Evolutionary conservation across 2,888 invertebrate genomes (phyloP).

Genomic region (Tinea pellionella): DNA sequence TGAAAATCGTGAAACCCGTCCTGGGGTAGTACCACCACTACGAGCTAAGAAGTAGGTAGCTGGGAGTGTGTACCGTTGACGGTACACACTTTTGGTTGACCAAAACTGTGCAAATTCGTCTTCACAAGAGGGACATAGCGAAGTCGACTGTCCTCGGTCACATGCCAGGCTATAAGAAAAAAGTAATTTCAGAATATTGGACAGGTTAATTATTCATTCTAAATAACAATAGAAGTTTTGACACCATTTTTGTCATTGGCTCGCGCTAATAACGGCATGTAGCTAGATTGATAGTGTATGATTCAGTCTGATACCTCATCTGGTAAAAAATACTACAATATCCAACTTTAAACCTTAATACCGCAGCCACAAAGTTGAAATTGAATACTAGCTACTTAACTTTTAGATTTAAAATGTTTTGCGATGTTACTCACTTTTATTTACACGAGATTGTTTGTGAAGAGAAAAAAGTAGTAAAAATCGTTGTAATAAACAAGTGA

Average conservation of each 20-base stretch:
- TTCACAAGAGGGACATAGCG: too few species aligned
- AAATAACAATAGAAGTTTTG: background rate
- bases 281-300: background rate
- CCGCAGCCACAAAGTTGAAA: too few species aligned
- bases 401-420: too few species aligned
- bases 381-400: too few species aligned
- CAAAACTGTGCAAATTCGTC: too few species aligned
- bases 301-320: background rate
- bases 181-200: background rate
- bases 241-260: background rate
- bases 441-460: background rate
- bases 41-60: too few species aligned
- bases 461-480: background rate
- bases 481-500: background rate
- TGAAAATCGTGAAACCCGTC: too few species aligned
- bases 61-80: too few species aligned
- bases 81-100: too few species aligned
- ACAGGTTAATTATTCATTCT: background rate
- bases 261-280: background rate
- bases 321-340: background rate
- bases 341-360: background rate
- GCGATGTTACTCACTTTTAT: background rate
- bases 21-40: too few species aligned
- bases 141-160: too few species aligned
- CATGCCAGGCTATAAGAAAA: too few species aligned